Conservation (phyloP, 2,797 vertebrate species). For the Limnodromus scolopaceus region DNA sequence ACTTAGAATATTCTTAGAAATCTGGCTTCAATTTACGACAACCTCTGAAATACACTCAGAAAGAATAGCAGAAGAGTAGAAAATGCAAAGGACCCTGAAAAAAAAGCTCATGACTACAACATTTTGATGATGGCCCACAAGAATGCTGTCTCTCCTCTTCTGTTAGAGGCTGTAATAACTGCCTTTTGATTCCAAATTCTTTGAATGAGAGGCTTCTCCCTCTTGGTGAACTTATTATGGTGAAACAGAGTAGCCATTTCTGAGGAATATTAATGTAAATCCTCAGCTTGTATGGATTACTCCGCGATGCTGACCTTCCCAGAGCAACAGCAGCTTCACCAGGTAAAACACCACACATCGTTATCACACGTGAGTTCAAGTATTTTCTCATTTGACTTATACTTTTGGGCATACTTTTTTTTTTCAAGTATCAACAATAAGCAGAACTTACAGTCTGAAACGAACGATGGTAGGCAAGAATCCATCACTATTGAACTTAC, state of each 20-base stretch:
- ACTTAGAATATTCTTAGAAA: not conserved
- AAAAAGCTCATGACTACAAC: not conserved
- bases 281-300: not conserved
- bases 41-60: not conserved
- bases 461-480: not conserved
- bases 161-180: not conserved
- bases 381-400: not conserved
- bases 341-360: not conserved
- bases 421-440: not conserved
- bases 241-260: not conserved
- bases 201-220: not conserved
- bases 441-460: not conserved
- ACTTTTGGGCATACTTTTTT: not conserved
- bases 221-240: not conserved
- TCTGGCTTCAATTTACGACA: not conserved
- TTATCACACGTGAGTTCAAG: not conserved
- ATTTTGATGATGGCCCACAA: not conserved
- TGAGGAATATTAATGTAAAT: not conserved
- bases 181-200: not conserved
- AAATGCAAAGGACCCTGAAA: not conserved
- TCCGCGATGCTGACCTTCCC: not conserved
- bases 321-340: not conserved
- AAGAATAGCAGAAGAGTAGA: not conserved
- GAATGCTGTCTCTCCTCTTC: fast-evolving
- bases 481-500: fast-evolving